phyloP scores from a whole-genome alignment of 2,888 invertebrate genomes.

The Brachypalpus laphriformis region DNA sequence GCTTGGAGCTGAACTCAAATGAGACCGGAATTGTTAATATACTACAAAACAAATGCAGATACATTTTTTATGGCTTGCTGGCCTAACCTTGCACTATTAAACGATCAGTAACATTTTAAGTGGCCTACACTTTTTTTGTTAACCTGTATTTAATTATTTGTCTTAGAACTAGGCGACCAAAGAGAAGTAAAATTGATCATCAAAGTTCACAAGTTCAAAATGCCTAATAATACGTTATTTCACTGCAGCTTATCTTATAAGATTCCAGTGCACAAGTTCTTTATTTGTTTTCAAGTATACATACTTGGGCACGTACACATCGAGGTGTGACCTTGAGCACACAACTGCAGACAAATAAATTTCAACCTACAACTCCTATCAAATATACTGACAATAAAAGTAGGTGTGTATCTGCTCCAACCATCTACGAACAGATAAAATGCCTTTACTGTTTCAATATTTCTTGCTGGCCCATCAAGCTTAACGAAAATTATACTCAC shows the following conservation, averaged over 20 bases:
- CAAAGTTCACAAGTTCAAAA: neutral
- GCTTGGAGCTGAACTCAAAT: too few species aligned
- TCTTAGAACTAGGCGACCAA: neutral
- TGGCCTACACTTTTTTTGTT: too few species aligned
- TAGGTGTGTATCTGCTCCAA: neutral
- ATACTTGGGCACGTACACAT: neutral
- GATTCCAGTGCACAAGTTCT: neutral
- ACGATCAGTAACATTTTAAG: too few species aligned
- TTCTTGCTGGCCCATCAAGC: neutral
- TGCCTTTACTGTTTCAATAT: neutral
- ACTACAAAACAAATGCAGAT: too few species aligned
- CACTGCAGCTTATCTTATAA: neutral
- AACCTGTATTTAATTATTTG: neutral
- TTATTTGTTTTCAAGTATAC: neutral
- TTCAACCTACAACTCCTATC: neutral
- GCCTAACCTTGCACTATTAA: too few species aligned
- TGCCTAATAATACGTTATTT: neutral
- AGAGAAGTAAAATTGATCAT: neutral
- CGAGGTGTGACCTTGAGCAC: slow-evolving; percentile 1
- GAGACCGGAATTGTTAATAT: too few species aligned
- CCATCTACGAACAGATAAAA: neutral
- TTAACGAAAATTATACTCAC: neutral
- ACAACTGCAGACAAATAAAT: neutral
- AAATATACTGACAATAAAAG: neutral
- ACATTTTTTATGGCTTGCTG: too few species aligned